phyloP scores from a whole-genome alignment of 2,888 invertebrate species.

The Bugula neritina region DNA sequence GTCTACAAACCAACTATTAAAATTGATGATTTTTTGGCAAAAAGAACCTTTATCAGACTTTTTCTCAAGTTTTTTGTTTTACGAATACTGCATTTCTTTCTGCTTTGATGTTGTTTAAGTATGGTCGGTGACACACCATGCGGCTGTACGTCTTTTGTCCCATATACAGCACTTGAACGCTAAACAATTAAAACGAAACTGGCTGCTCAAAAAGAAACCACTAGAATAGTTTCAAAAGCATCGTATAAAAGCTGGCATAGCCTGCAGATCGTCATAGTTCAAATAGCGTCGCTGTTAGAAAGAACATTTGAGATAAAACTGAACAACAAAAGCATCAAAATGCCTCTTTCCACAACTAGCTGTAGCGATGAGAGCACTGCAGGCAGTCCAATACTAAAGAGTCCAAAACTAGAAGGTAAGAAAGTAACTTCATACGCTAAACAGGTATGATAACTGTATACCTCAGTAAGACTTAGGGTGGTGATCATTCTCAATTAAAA shows the following conservation, averaged over 20 bases:
- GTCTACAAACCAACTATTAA: neutral
- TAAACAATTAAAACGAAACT: slow-evolving; percentile 21
- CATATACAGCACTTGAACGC: neutral
- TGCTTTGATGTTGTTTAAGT: neutral
- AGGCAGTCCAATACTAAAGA: slow-evolving; percentile 8
- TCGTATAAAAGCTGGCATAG: neutral
- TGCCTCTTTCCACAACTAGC: slow-evolving; percentile 18
- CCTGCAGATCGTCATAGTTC: too few relatives aligned
- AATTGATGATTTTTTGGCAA: neutral
- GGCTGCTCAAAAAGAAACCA: slow-evolving; percentile 4
- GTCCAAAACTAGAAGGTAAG: slow-evolving; percentile 23
- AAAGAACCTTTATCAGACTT: neutral
- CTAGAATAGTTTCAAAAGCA: neutral
- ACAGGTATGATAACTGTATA: too few relatives aligned
- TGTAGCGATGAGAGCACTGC: slow-evolving; percentile 15
- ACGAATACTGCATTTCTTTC: too few relatives aligned
- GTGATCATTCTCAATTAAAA: too few relatives aligned
- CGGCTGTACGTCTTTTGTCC: neutral
- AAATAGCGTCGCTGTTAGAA: too few relatives aligned
- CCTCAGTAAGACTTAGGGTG: too few relatives aligned
- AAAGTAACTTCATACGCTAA: too few relatives aligned
- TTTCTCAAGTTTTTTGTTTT: too few relatives aligned
- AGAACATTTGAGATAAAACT: too few relatives aligned
- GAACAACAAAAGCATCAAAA: neutral
- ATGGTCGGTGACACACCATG: too few relatives aligned